A percentile compares a stretch with the other conserved stretches of the same genome.
phyloP scores from a whole-genome alignment of 2,888 invertebrate species.

The Iselma pallidipennis region DNA sequence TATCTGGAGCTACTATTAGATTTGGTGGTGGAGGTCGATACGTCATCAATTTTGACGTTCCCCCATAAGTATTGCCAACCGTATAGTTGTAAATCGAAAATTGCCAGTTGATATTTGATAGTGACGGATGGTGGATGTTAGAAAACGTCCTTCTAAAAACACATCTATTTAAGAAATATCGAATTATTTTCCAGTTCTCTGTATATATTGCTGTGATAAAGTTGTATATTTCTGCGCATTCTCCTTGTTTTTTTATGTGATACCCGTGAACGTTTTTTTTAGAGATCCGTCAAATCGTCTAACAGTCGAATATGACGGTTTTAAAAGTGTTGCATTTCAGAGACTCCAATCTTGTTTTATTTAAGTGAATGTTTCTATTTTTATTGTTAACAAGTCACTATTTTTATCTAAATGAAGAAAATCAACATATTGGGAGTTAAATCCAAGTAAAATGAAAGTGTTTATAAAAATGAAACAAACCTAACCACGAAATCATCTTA shows the following conservation, averaged over 20 bases:
- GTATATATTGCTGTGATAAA: neutral
- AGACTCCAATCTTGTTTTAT: conserved; percentile 28
- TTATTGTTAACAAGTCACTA: conserved; percentile 26
- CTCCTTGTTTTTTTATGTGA: neutral
- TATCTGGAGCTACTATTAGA: neutral
- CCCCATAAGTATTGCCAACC: neutral
- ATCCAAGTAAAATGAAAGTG: conserved; percentile 41
- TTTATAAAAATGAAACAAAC: conserved; percentile 45
- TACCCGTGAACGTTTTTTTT: no score
- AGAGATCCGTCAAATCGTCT: no score
- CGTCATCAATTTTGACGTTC: neutral
- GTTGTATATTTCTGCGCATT: neutral
- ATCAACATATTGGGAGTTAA: conserved; percentile 14
- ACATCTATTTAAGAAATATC: neutral
- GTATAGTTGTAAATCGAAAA: neutral
- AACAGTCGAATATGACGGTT: no score
- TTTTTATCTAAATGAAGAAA: no score
- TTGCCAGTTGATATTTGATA: neutral
- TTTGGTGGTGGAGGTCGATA: neutral
- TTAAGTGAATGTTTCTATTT: conserved; percentile 32
- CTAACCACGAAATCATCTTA: conserved; percentile 32
- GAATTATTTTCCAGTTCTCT: neutral
- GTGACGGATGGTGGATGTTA: neutral
- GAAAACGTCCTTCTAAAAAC: neutral
- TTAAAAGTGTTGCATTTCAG: conserved; percentile 25